phyloP scores from a whole-genome alignment of 1,140 invertebrate genomes.

The Tenebrio molitor region DNA sequence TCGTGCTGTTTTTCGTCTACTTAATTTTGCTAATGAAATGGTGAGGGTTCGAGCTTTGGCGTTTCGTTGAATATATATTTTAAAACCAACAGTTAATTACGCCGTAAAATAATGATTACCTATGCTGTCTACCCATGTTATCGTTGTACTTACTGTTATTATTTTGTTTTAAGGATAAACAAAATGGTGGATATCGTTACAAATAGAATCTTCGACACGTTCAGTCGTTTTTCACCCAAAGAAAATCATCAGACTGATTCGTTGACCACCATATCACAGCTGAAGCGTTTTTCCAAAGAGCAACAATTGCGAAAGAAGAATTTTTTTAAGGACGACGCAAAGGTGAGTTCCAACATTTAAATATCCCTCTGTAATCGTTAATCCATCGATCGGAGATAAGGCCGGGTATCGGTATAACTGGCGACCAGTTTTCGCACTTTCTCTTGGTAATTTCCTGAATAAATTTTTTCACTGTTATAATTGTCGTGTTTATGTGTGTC shows the following conservation, averaged over 20 bases:
- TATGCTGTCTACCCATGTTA: no score
- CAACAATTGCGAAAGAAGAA: slow-evolving; percentile 55
- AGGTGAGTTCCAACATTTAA: slow-evolving; percentile 37
- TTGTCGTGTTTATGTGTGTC: neutral
- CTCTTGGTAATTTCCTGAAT: slow-evolving; percentile 26
- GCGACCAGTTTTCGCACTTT: slow-evolving; percentile 8
- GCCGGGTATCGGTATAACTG: neutral
- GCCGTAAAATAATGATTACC: no score
- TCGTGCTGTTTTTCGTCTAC: slow-evolving; percentile 60
- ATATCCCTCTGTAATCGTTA: no score
- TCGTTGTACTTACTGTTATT: slow-evolving; percentile 22
- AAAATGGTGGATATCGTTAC: slow-evolving; percentile 74
- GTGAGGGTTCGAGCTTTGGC: slow-evolving; percentile 55
- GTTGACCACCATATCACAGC: slow-evolving; percentile 61
- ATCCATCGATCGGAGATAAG: slow-evolving; percentile 17
- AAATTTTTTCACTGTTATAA: slow-evolving; percentile 10
- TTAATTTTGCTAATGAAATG: slow-evolving; percentile 58
- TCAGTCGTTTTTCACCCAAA: slow-evolving; percentile 69
- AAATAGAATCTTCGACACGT: slow-evolving; percentile 71
- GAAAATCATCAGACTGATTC: slow-evolving; percentile 63
- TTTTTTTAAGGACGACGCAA: slow-evolving; percentile 43
- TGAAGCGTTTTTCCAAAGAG: slow-evolving; percentile 66
- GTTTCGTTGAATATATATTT: no score
- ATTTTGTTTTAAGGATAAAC: slow-evolving; percentile 67
- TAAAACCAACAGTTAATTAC: no score